phyloP scores from a whole-genome alignment of 2,888 invertebrate genomes.

The Acronicta leporina region DNA sequence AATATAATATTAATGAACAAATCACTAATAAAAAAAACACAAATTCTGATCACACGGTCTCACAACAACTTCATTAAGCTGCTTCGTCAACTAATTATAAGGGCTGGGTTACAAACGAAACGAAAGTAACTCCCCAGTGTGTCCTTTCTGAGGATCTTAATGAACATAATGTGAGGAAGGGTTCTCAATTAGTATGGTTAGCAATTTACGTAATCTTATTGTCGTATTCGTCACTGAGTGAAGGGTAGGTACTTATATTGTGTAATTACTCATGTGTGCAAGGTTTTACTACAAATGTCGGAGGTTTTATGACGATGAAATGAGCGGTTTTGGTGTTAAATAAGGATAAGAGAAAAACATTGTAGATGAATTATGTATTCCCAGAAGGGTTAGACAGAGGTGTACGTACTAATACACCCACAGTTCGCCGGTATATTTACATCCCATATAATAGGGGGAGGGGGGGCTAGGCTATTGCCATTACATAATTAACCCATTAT shows the following conservation, averaged over 20 bases:
- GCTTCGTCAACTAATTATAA: conserved; percentile 65
- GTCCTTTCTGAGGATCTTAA: conserved; percentile 50
- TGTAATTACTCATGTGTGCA: conserved; percentile 40
- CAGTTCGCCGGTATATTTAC: no score
- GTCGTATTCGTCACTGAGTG: conserved; percentile 42
- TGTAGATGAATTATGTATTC: no score
- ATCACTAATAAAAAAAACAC: no score
- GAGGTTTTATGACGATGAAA: background rate
- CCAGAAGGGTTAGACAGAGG: no score
- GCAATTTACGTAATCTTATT: conserved; percentile 59
- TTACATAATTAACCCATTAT: no score
- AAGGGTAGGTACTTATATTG: conserved; percentile 29
- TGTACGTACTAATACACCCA: no score
- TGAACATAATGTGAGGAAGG: conserved; percentile 58
- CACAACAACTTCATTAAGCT: conserved; percentile 54
- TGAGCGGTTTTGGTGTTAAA: background rate
- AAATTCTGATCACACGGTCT: conserved; percentile 7
- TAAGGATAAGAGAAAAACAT: background rate
- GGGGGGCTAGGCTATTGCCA: no score
- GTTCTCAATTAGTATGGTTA: conserved; percentile 55
- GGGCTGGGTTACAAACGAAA: conserved; percentile 63
- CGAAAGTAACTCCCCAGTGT: conserved; percentile 60
- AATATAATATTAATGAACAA: no score
- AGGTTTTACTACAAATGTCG: conserved; percentile 2
- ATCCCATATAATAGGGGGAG: no score